Conservation (phyloP, 2,113 vertebrate genomes). For the Zootoca vivipara region DNA sequence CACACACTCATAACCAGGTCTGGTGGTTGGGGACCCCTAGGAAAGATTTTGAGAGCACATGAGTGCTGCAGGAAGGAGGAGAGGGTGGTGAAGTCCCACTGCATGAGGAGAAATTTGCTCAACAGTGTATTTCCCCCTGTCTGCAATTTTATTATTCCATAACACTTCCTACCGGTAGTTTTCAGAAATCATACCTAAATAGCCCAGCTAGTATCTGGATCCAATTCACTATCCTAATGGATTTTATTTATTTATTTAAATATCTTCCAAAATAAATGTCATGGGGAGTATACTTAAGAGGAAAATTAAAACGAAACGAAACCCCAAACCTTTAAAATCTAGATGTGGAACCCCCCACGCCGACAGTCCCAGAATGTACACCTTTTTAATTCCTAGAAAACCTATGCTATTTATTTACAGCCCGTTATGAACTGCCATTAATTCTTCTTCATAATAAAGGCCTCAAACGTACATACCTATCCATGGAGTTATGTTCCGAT, state of each 20-base stretch:
- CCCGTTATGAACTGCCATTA: not conserved
- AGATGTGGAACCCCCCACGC: not conserved
- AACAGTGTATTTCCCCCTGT: too few species aligned
- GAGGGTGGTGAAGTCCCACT: too few species aligned
- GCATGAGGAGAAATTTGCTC: too few species aligned
- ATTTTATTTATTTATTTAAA: not conserved
- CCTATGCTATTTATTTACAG: not conserved
- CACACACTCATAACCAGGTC: too few species aligned
- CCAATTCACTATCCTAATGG: not conserved
- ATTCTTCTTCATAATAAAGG: not conserved
- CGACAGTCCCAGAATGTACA: not conserved
- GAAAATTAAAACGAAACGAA: not conserved
- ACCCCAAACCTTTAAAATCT: too few species aligned
- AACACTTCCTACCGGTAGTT: too few species aligned
- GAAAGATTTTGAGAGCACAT: too few species aligned
- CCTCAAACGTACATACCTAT: constrained; percentile 74
- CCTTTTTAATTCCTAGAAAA: not conserved
- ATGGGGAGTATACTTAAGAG: not conserved
- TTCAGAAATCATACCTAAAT: not conserved
- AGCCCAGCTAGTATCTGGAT: not conserved
- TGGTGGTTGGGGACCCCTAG: too few species aligned
- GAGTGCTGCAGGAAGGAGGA: too few species aligned
- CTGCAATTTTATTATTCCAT: not conserved
- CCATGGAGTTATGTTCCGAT: constrained; percentile 74
- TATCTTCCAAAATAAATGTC: not conserved